A percentile compares a stretch with the other conserved stretches of the same genome.
Conservation (phyloP, 2,113 vertebrate species). For the Calyptomena viridis region DNA sequence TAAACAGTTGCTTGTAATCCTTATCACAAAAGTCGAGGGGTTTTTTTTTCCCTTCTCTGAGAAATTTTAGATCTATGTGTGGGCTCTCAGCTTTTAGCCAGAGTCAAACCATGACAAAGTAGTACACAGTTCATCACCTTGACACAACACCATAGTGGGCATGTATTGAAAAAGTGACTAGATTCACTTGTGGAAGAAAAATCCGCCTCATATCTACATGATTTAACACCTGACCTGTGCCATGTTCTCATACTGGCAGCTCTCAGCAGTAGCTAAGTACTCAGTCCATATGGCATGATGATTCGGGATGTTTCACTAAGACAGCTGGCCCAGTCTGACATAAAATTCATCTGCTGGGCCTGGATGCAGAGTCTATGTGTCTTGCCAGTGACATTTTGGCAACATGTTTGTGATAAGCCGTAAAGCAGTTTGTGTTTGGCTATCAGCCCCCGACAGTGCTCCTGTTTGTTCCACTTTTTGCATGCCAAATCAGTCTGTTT, state of each 20-base stretch:
- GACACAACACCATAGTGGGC: background rate
- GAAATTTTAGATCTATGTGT: no score
- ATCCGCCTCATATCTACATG: rapidly evolving
- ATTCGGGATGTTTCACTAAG: background rate
- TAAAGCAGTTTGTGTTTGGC: background rate
- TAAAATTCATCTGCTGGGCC: background rate
- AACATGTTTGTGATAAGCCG: background rate
- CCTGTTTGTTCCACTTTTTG: background rate
- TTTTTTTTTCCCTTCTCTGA: no score
- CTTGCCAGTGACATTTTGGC: background rate
- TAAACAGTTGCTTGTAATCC: no score
- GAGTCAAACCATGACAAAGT: no score
- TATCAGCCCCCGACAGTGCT: rapidly evolving
- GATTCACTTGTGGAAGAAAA: background rate
- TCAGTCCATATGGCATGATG: background rate
- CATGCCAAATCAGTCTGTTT: background rate
- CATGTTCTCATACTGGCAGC: background rate
- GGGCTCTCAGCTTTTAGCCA: no score
- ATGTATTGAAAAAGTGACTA: background rate
- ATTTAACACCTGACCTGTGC: background rate
- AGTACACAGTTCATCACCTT: background rate
- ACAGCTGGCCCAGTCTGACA: background rate
- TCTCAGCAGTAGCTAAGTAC: background rate
- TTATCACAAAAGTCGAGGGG: no score
- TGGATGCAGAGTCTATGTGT: background rate